Evolutionary conservation across 2,797 vertebrate genomes (phyloP), one percentile per base, ranked within the genome.

Genomic region (Cynopterus sphinx): DNA sequence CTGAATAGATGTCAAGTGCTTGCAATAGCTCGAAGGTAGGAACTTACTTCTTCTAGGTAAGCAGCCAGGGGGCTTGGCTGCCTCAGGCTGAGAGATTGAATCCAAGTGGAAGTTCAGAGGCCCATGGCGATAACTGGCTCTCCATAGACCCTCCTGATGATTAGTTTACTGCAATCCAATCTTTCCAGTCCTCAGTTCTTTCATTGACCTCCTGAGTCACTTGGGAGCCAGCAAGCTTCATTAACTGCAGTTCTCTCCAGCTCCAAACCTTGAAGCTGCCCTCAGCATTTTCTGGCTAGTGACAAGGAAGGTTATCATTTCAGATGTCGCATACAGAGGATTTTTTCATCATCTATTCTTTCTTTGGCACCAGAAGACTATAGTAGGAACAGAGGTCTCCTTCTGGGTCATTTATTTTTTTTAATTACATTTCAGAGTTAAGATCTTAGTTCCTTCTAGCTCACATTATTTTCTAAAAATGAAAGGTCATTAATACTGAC

Each of bases 101-200:
- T 55, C 91, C 95, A 84, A 12, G 83, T 77, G 92, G 77, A 93
- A 84, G 94, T 94, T 74, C 96, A 96, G 81, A 97, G 77, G 95
- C 71, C 71, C 75, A 4, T 67, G 63, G 46, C 74, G 85, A 84
- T 65, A 89, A 16, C 43, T 95, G 71, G 0, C 17, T 33, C 70
- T 78, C 36, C 84, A 19, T 83, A 92, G 97, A 87, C 87, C 68
- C 41, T 90, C 90, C 81, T 89, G 78, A n/a, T 82, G 51, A 67
- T 67, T 49, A 41, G 10, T 49, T 43, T 88, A 74, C 59, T 90
- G n/a, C 41, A 87, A 19, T 73, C 81, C 28, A 57, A 17, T 86
- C 87, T 28, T 86, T 39, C 31, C 79, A 22, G 87, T 55, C 67
- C 41, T 78, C 75, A 55, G 68, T 26, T 31, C 9, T 28, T 81